Conservation (phyloP, 1,140 invertebrate species). For the Danaus melanippus region DNA sequence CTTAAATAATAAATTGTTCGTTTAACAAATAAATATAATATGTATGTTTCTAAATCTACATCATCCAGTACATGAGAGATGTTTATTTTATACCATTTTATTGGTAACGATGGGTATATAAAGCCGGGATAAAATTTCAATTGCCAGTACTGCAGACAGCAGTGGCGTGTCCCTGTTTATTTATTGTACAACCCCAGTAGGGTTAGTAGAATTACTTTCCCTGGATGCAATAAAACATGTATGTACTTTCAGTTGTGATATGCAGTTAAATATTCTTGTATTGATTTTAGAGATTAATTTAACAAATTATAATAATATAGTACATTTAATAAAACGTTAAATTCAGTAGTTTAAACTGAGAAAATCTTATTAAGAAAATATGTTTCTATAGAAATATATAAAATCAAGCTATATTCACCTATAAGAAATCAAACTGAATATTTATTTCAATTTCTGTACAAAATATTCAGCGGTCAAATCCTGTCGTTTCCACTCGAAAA, state of each 20-base stretch:
- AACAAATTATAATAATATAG: too few relatives aligned
- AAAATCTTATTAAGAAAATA: too few relatives aligned
- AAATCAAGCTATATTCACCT: too few relatives aligned
- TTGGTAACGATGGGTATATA: slow-evolving; percentile 48
- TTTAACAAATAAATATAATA: slow-evolving; percentile 25
- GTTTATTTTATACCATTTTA: slow-evolving; percentile 63
- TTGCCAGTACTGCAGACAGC: slow-evolving; percentile 60
- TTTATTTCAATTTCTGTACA: too few relatives aligned
- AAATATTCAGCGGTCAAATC: slow-evolving; percentile 24
- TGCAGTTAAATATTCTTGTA: too few relatives aligned
- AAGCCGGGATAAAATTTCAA: slow-evolving; percentile 67
- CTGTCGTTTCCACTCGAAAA: slow-evolving; percentile 68
- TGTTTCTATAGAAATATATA: too few relatives aligned
- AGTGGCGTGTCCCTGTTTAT: slow-evolving; percentile 54
- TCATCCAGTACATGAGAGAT: slow-evolving; percentile 21
- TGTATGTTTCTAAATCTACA: slow-evolving; percentile 42
- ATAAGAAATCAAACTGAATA: too few relatives aligned
- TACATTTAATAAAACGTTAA: too few relatives aligned
- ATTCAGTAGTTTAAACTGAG: too few relatives aligned
- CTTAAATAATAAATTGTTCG: neutral
- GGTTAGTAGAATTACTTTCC: slow-evolving; percentile 2
- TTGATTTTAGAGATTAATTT: too few relatives aligned
- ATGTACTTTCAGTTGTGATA: neutral
- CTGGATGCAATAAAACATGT: slow-evolving; percentile 7
- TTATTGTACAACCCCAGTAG: slow-evolving; percentile 56